A percentile compares a stretch with the other conserved stretches of the same genome.
These are phyloP conservation scores for Bombyx mandarina DNA, from an alignment of 1,140 invertebrate species.

Conservation along the genomic window DNA sequence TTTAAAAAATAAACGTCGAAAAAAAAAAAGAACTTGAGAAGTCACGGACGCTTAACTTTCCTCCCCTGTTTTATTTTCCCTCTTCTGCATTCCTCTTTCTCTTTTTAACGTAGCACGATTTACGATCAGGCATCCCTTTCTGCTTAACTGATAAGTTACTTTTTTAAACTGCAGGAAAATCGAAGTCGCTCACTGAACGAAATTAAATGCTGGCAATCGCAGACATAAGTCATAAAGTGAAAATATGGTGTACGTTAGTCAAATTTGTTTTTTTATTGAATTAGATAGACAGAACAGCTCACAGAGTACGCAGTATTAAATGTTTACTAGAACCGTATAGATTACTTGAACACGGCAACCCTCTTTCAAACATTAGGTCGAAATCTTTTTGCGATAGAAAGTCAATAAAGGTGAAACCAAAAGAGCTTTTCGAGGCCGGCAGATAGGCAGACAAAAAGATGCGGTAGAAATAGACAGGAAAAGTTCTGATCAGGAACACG, in stretches of 20 bases:
- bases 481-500: no score
- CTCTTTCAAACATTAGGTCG: no score
- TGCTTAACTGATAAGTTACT: slow-evolving; percentile 66
- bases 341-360: no score
- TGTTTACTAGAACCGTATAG: no score
- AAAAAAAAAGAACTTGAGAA: slow-evolving; percentile 59
- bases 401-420: no score
- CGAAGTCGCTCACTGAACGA: slow-evolving; percentile 53
- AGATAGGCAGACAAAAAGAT: no score
- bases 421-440: no score
- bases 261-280: slow-evolving; percentile 27
- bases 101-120: slow-evolving; percentile 25
- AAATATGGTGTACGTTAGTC: slow-evolving; percentile 55
- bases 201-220: slow-evolving; percentile 63
- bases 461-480: no score
- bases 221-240: slow-evolving; percentile 60
- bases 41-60: slow-evolving; percentile 71
- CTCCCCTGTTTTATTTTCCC: slow-evolving; percentile 69
- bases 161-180: slow-evolving; percentile 67
- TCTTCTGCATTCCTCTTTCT: slow-evolving; percentile 42
- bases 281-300: not conserved
- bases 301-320: not conserved
- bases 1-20: slow-evolving; percentile 69
- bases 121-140: slow-evolving; percentile 35
- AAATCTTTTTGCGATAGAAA: no score